These are phyloP conservation scores for Crotalus helleri DNA, from an alignment of 2,113 vertebrate species.

Conservation along the genomic window DNA sequence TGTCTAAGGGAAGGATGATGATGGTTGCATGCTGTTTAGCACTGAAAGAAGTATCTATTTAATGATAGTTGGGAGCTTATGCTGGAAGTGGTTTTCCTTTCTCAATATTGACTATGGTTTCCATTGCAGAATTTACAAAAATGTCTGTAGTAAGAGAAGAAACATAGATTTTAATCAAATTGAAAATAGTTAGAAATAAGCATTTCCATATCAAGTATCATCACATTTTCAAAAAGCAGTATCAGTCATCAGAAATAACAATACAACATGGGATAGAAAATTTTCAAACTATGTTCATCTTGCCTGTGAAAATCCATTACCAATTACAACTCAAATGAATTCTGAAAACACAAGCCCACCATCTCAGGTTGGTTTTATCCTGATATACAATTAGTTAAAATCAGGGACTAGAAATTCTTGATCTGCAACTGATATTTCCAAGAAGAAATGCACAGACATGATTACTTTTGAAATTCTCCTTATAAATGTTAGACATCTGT, in stretches of 20 bases:
- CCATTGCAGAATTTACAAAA: background rate
- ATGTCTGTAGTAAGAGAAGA: background rate
- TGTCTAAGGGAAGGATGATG: background rate
- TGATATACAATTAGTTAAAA: background rate
- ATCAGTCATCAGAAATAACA: background rate
- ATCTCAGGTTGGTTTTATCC: background rate
- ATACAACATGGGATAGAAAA: background rate
- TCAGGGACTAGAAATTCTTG: background rate
- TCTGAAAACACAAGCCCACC: background rate
- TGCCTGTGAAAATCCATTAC: background rate
- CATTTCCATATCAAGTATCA: background rate
- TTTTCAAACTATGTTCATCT: background rate
- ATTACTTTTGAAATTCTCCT: background rate
- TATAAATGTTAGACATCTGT: background rate
- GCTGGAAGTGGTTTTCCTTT: background rate
- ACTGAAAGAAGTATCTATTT: background rate
- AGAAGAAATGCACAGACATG: background rate
- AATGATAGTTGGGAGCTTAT: background rate
- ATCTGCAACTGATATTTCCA: background rate
- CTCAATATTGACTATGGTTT: background rate
- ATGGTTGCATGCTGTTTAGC: background rate
- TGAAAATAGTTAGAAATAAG: background rate
- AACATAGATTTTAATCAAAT: background rate
- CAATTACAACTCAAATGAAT: background rate
- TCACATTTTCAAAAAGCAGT: background rate